Evolutionary conservation across 2,797 vertebrate genomes (phyloP), one percentile per base, ranked within the genome.

Genomic region (Threskiornis aethiopicus): DNA sequence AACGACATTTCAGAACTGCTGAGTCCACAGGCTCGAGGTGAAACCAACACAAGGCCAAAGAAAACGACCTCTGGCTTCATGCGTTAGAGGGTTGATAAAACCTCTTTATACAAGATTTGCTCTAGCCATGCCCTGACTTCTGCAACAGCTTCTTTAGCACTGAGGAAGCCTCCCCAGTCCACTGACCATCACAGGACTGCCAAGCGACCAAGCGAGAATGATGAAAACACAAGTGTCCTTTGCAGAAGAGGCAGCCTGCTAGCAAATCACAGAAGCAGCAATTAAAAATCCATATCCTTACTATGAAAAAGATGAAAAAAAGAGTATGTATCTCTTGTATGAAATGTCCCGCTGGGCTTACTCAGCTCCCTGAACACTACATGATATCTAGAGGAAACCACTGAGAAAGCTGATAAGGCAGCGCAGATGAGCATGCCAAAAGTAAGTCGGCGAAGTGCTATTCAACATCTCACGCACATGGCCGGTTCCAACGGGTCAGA

Each of bases 351-450:
- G 33, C 70, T 81, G 69, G 75, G 47, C 67, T 94, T 94, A 52
- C 29, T 95, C 47, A 72, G 81, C 78, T 92, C 76, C 64, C 58
- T 64, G n/a, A 89, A 79, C 3, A 6, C 47, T 47, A 52, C 66
- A 90, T 55, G 82, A 55, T 91, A 79, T 90, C 90, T 66, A 41
- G 69, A 96, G 93, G 95, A 97, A 97, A 97, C 67, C 84, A 47
- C 92, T 92, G 95, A 96, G 94, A 92, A 93, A 10, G 64, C 84
- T 92, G 94, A 94, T 96, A 97, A 93, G 90, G 90, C 89, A 89
- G 79, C 81, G 69, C 11, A 71, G 88, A 67, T 4, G 4, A 89
- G 26, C 66, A 71, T 67, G 96, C 90, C 96, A 96, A 65, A 89
- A 92, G 51, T 31, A 54, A 83, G 65, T 5, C 7, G 4, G 88